phyloP scores from a whole-genome alignment of 2,797 vertebrate species.

The Rhinogobio ventralis region DNA sequence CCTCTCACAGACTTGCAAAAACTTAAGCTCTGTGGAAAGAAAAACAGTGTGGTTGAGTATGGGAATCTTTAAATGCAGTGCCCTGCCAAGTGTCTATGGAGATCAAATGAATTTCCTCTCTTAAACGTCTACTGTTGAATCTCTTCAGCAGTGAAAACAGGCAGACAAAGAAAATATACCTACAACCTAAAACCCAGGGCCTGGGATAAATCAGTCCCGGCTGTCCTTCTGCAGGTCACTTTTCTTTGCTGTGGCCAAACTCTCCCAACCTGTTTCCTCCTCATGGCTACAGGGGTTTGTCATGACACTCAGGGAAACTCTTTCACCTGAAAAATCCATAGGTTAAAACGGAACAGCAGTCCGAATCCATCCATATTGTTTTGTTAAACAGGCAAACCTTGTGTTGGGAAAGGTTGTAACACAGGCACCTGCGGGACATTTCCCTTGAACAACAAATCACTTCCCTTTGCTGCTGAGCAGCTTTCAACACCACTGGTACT shows the following conservation, averaged over 20 bases:
- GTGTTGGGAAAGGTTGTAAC: constrained; percentile 19
- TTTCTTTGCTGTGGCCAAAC: constrained; percentile 23
- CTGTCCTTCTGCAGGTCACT: background rate
- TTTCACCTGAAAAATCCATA: constrained; percentile 26
- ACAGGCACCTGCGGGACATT: constrained; percentile 36
- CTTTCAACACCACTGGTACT: constrained; percentile 40
- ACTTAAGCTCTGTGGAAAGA: constrained; percentile 52
- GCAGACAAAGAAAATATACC: constrained; percentile 30
- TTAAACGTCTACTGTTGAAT: constrained; percentile 31
- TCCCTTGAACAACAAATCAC: constrained; percentile 49
- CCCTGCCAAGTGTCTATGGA: constrained; percentile 51
- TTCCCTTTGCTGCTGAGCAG: constrained; percentile 39
- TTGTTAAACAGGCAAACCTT: constrained; percentile 21
- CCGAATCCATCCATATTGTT: background rate
- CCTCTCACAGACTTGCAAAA: constrained; percentile 41
- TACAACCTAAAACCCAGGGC: background rate
- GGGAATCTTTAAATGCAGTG: constrained; percentile 48
- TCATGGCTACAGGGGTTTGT: constrained; percentile 26
- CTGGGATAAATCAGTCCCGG: background rate
- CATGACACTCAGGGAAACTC: background rate
- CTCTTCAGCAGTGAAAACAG: constrained; percentile 17
- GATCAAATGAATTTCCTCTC: constrained; percentile 48
- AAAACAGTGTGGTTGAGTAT: constrained; percentile 56
- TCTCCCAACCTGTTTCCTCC: constrained; percentile 43
- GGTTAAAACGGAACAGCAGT: background rate